A percentile compares a stretch with the other conserved stretches of the same genome.
Evolutionary conservation across 1,140 invertebrate species (phyloP).

Genomic region (Oedothorax gibbosus): DNA sequence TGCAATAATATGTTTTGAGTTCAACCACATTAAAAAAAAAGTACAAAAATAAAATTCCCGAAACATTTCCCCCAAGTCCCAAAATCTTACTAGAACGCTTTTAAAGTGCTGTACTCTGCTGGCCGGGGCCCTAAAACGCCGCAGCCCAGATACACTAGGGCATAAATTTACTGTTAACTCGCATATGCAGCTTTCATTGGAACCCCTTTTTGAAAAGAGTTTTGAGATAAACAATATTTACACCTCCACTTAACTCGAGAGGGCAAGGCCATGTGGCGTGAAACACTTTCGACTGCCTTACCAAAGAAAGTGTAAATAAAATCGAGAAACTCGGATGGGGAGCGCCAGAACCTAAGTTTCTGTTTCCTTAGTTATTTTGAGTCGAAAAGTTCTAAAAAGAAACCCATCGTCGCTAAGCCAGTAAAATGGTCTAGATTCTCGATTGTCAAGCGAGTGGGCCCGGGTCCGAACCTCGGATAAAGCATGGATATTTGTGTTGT

Average conservation of each 20-base stretch:
- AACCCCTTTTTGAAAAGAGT: constrained; percentile 37
- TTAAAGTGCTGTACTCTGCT: constrained; percentile 34
- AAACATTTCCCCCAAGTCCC: too few species aligned
- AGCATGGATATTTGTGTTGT: too few species aligned
- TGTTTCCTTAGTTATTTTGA: too few species aligned
- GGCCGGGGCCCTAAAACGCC: constrained; percentile 19
- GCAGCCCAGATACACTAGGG: constrained; percentile 16
- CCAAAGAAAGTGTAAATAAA: constrained; percentile 44
- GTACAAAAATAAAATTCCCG: too few species aligned
- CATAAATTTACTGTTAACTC: constrained; percentile 52
- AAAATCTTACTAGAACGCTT: background rate
- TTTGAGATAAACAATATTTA: constrained; percentile 57
- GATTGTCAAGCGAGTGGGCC: too few species aligned
- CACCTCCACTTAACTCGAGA: constrained; percentile 45
- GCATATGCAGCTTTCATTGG: constrained; percentile 47
- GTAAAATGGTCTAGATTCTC: too few species aligned
- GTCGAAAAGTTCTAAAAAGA: too few species aligned
- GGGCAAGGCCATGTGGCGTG: constrained; percentile 46
- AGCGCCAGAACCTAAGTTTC: too few species aligned
- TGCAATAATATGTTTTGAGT: too few species aligned
- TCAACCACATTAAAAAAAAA: too few species aligned
- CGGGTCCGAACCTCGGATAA: too few species aligned
- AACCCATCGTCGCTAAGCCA: too few species aligned
- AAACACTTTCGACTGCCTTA: constrained; percentile 29
- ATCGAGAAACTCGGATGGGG: background rate